These are phyloP conservation scores for Hystrix brachyura DNA, from an alignment of 2,113 vertebrate species.

Conservation along the genomic window DNA sequence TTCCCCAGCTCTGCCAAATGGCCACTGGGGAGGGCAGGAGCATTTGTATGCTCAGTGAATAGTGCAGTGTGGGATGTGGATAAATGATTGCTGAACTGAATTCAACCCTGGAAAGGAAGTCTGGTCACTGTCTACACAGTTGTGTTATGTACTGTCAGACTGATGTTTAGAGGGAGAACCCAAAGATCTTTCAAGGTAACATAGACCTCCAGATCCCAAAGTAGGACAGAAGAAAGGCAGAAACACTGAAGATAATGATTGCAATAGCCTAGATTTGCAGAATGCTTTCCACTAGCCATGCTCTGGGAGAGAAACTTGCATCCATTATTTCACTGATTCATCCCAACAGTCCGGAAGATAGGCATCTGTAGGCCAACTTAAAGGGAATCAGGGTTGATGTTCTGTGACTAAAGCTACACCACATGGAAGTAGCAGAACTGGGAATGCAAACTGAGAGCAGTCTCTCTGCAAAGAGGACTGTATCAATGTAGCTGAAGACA, in stretches of 20 bases:
- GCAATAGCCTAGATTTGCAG: no score
- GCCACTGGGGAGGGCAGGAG: background rate
- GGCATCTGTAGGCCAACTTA: background rate
- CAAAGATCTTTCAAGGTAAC: background rate
- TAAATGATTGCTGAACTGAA: background rate
- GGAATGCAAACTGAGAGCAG: background rate
- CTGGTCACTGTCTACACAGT: no score
- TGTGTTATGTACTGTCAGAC: no score
- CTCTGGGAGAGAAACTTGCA: background rate
- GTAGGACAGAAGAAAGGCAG: background rate
- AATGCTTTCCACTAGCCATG: background rate
- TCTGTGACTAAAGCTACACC: background rate
- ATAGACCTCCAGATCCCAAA: background rate
- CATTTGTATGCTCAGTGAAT: background rate
- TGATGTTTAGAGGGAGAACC: background rate
- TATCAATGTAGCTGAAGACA: background rate
- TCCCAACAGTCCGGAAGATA: background rate
- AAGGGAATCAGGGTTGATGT: background rate
- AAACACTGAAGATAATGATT: background rate
- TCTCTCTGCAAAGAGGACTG: background rate
- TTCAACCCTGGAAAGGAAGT: background rate
- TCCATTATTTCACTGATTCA: background rate
- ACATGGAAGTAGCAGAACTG: background rate
- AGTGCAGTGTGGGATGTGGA: accelerated
- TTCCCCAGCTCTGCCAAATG: background rate